Evolutionary conservation across 2,113 vertebrate species (phyloP).

Genomic region (Forbesichthys agassizii): DNA sequence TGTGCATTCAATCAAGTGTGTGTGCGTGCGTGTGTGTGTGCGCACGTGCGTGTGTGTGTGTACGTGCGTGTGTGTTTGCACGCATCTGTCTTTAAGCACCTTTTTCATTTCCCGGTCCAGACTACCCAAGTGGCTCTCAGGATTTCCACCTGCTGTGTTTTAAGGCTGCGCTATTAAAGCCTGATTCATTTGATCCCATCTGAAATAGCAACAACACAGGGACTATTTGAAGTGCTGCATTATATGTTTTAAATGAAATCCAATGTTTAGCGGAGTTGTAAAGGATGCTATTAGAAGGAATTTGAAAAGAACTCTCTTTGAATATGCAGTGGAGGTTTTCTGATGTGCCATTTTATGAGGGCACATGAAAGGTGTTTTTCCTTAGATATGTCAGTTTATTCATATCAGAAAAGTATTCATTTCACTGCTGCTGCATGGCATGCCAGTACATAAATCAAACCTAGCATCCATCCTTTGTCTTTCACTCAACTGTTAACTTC

Average conservation of each 20-base stretch:
- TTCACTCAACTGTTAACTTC: conserved; percentile 10
- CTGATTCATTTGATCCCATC: conserved; percentile 51
- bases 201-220: conserved; percentile 18
- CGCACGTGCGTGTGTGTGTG: neutral
- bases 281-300: conserved; percentile 25
- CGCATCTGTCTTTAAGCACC: neutral
- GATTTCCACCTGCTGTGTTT: conserved; percentile 45
- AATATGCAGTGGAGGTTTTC: conserved; percentile 47
- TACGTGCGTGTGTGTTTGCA: neutral
- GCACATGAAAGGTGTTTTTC: conserved; percentile 35
- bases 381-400: conserved; percentile 8
- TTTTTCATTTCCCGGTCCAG: conserved; percentile 30
- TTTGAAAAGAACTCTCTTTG: conserved; percentile 44
- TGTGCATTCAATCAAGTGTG: neutral
- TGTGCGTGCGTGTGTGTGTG: neutral
- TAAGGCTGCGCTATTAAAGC: conserved; percentile 26
- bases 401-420: neutral
- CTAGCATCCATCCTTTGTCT: conserved; percentile 15
- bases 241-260: conserved; percentile 17
- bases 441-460: neutral
- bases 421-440: conserved; percentile 17
- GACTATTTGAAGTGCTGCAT: conserved; percentile 41
- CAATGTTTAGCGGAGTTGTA: conserved; percentile 40
- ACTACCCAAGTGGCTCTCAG: conserved; percentile 10
- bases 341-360: conserved; percentile 47